Conservation (phyloP, 1,140 invertebrate species). For the Oryctes rhinoceros region DNA sequence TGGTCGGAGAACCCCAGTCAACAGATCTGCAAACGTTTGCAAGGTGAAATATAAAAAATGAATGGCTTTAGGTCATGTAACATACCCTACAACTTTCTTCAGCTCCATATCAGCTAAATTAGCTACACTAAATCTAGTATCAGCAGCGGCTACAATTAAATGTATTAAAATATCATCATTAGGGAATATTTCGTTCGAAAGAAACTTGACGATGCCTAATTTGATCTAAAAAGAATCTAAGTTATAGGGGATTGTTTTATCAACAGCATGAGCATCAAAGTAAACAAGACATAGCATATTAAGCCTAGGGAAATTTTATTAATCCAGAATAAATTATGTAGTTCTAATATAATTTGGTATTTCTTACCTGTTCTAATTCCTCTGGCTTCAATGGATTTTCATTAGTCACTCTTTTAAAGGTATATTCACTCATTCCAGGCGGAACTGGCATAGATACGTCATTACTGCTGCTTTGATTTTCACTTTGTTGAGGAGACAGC, state of each 20-base stretch:
- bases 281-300: too few relatives aligned
- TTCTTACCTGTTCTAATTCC: slow-evolving; percentile 76
- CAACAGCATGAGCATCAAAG: neutral
- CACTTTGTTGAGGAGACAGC: slow-evolving; percentile 48
- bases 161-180: slow-evolving; percentile 79
- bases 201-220: slow-evolving; percentile 83
- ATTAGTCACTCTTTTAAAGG: slow-evolving; percentile 81
- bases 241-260: neutral
- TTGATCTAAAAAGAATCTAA: slow-evolving; percentile 67
- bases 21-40: slow-evolving; percentile 66
- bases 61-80: slow-evolving; percentile 45
- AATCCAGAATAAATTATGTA: too few relatives aligned
- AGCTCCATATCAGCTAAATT: slow-evolving; percentile 80
- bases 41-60: slow-evolving; percentile 30
- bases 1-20: slow-evolving; percentile 76
- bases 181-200: slow-evolving; percentile 78
- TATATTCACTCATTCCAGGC: slow-evolving; percentile 80
- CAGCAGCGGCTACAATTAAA: slow-evolving; percentile 84
- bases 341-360: too few relatives aligned
- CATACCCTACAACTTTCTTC: slow-evolving; percentile 75
- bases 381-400: slow-evolving; percentile 81
- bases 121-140: slow-evolving; percentile 84
- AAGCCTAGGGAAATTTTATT: too few relatives aligned
- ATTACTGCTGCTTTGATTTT: slow-evolving; percentile 43
- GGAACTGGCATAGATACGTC: slow-evolving; percentile 72